phyloP scores from a whole-genome alignment of 2,888 invertebrate genomes.

The Prosopocoilus inquinatus region DNA sequence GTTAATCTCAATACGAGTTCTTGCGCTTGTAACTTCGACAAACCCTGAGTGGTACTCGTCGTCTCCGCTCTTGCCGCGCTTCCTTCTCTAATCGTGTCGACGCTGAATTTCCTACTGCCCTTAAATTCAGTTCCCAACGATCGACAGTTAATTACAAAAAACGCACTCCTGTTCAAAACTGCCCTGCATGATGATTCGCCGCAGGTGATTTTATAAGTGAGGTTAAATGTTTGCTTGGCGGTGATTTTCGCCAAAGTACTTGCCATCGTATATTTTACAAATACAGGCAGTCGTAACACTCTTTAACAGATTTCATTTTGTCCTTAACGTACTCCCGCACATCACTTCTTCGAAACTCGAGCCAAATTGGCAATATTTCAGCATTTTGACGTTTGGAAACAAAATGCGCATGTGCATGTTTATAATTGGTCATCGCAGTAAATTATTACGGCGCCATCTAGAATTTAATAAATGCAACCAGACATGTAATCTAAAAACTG shows the following conservation, averaged over 20 bases:
- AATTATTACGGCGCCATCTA: no score
- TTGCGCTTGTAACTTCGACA: slow-evolving; percentile 68
- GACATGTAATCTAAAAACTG: no score
- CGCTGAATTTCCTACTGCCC: slow-evolving; percentile 30
- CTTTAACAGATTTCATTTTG: slow-evolving; percentile 8
- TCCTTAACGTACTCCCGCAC: slow-evolving; percentile 4
- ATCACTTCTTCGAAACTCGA: not conserved
- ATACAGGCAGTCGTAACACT: not conserved
- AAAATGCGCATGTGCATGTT: slow-evolving; percentile 8
- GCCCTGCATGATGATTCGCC: slow-evolving; percentile 4
- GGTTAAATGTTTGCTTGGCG: slow-evolving; percentile 6
- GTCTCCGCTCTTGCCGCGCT: slow-evolving; percentile 48
- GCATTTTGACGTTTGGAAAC: slow-evolving; percentile 7
- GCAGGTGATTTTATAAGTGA: slow-evolving; percentile 6
- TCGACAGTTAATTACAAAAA: slow-evolving; percentile 10
- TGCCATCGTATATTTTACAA: slow-evolving; percentile 9
- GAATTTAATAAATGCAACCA: no score
- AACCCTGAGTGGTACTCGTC: slow-evolving; percentile 47
- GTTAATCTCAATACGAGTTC: slow-evolving; percentile 71
- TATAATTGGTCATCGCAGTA: no score
- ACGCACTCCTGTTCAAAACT: not conserved
- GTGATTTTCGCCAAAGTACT: slow-evolving; percentile 7
- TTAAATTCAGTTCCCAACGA: slow-evolving; percentile 7
- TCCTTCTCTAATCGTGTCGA: slow-evolving; percentile 36
- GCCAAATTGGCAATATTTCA: slow-evolving; percentile 7